A percentile compares a stretch with the other conserved stretches of the same genome.
Evolutionary conservation across 1,140 invertebrate species (phyloP).

Genomic region (Caenorhabditis remanei): DNA sequence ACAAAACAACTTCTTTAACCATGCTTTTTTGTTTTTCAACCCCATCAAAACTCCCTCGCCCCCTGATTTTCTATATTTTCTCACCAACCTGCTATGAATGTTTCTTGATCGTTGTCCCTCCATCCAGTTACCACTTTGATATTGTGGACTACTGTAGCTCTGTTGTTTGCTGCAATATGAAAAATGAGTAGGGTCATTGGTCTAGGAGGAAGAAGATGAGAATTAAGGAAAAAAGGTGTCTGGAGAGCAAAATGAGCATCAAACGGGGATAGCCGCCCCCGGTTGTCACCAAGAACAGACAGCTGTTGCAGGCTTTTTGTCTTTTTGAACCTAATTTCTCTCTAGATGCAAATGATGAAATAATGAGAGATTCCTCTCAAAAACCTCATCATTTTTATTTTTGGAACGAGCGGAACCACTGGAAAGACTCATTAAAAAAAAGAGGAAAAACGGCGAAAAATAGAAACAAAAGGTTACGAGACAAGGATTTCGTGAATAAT

Average conservation of each 20-base stretch:
- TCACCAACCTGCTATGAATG: constrained; percentile 15
- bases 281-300: neutral
- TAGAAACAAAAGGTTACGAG: neutral
- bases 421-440: neutral
- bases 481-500: constrained; percentile 24
- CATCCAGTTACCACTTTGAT: constrained; percentile 50
- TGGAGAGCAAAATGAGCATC: constrained; percentile 5
- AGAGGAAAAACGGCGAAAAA: neutral
- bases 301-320: constrained; percentile 2
- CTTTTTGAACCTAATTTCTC: neutral
- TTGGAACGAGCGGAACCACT: neutral
- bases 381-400: neutral
- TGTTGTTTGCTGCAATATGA: constrained; percentile 43
- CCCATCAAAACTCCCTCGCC: neutral
- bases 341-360: constrained; percentile 29
- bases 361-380: neutral
- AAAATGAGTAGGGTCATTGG: neutral
- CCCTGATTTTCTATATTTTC: neutral
- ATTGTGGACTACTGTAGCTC: constrained; percentile 50
- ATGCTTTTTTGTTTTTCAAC: too few species aligned
- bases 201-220: neutral
- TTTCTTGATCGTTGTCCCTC: constrained; percentile 47
- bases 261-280: neutral
- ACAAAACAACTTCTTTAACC: neutral
- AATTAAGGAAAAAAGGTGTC: constrained; percentile 46